Base-by-base conservation (phyloP, 2,888 invertebrate species). In the Hybos culiciformis region DNA sequence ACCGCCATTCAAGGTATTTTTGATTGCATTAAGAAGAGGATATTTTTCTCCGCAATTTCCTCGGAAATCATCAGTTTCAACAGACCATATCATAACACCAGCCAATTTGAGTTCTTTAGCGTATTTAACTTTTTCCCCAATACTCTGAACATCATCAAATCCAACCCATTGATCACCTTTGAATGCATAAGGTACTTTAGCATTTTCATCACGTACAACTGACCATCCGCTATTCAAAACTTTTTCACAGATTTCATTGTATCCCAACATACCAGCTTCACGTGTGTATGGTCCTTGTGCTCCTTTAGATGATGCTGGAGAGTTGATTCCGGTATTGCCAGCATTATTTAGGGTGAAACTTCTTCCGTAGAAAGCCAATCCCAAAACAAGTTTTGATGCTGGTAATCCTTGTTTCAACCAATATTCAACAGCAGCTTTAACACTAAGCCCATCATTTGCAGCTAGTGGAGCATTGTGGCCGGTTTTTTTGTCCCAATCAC, bases 1-100 rank as follows among this genome's bases (percentile, higher is more conserved):
- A 20, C 18, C 33, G 6, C 31, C 37, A 2, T 37, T 45, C 17
- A 54, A 39, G 7, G 51, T 39, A 2, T 48, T 51, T 49, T 78
- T 77, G 37, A 84, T 71, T 7, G 72, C 62, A 23, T 59, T 71
- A 15, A 84, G 54, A 5, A 86, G 59, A 1, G 80, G 77, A 59
- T 71, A 79, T 37, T 67, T 67, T 26, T 67, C 69, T 1, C 75
- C 74, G 51, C 83, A 83, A 1, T 57, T 50, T 1, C 78, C 81
- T 12, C 57, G 65, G 53, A 82, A 81, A 56, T 86, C 86, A 53
- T 86, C 86, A 6, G 80, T 80, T 57, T 87, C 87, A 9, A 86
- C 69, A 36, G 82, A 80, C 86, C 86, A 87, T 0, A 81, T 56
- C 84, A 86, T 84, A 0, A 73, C 69, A 20, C 83, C 85, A 41